Percentiles rank a stretch among this genome's conserved stretches.
Evolutionary conservation across 2,888 invertebrate species (phyloP).

Genomic region (Plusia festucae): DNA sequence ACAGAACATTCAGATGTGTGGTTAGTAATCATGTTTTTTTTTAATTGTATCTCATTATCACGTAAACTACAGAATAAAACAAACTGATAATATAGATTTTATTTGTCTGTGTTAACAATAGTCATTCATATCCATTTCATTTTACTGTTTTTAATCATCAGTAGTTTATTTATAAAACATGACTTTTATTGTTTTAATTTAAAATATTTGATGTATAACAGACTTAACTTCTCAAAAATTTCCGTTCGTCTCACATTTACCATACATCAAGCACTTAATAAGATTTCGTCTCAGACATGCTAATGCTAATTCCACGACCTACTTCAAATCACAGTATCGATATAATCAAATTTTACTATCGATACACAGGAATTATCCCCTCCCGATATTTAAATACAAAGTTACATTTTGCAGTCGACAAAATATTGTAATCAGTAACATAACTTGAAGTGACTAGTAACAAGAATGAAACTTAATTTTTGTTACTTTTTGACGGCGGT

Average conservation of each 20-base stretch:
- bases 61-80: too few relatives aligned
- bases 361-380: constrained; percentile 42
- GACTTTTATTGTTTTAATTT: not conserved
- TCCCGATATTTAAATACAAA: constrained; percentile 23
- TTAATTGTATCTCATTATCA: too few relatives aligned
- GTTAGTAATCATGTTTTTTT: too few relatives aligned
- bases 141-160: too few relatives aligned
- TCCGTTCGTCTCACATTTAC: constrained; percentile 20
- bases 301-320: constrained; percentile 45
- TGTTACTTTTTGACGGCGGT: constrained; percentile 22
- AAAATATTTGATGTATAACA: not conserved
- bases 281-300: constrained; percentile 56
- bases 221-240: constrained; percentile 18
- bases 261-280: constrained; percentile 45
- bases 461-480: constrained; percentile 12
- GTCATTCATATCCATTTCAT: too few relatives aligned
- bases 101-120: too few relatives aligned
- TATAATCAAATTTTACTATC: constrained; percentile 49
- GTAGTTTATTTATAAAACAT: not conserved
- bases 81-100: too few relatives aligned
- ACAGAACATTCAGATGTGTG: too few relatives aligned
- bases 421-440: not conserved
- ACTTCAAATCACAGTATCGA: constrained; percentile 50
- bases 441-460: not conserved
- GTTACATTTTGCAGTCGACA: constrained; percentile 7